Conservation (phyloP, 2,113 vertebrate species). For the Lichenostomus cassidix region DNA sequence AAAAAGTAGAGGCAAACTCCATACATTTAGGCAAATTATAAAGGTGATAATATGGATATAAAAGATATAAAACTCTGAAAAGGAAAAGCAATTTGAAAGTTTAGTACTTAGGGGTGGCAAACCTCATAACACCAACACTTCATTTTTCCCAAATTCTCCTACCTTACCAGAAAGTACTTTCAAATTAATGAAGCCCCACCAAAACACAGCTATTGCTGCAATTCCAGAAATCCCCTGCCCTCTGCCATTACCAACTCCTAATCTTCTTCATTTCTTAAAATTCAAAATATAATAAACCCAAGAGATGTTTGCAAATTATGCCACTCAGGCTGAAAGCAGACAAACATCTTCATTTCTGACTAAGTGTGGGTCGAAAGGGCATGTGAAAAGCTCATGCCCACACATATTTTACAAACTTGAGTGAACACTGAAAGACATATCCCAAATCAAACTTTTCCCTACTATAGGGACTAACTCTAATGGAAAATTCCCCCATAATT, state of each 20-base stretch:
- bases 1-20: not conserved
- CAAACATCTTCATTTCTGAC: not conserved
- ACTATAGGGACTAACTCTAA: not conserved
- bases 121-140: not conserved
- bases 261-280: not conserved
- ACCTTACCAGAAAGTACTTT: not conserved
- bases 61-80: not conserved
- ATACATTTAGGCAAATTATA: not conserved
- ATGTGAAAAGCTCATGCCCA: not conserved
- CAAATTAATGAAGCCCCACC: not conserved
- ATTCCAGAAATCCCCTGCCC: not conserved
- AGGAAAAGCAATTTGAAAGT: not conserved
- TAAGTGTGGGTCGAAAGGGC: not conserved
- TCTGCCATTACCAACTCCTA: not conserved
- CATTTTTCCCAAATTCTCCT: not conserved
- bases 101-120: not conserved
- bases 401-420: rapidly evolving
- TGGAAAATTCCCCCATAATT: not conserved
- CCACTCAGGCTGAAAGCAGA: not conserved
- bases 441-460: not conserved
- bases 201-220: not conserved
- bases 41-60: not conserved
- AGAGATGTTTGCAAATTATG: not conserved
- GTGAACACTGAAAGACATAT: not conserved
- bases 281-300: not conserved